These are phyloP conservation scores for Epirrhoe tristata DNA, from an alignment of 2,888 invertebrate species.

Conservation along the genomic window DNA sequence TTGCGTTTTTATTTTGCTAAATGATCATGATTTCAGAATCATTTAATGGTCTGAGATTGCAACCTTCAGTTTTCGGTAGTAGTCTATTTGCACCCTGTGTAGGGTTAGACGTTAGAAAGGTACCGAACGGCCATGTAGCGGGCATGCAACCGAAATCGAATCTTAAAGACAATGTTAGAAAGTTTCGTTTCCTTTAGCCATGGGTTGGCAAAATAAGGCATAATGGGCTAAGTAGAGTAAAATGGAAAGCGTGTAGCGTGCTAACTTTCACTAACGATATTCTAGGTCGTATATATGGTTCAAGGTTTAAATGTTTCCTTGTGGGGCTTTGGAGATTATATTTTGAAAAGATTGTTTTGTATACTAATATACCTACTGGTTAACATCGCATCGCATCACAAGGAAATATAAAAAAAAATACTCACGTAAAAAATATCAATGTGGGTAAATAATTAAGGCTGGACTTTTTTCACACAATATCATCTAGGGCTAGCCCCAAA, in stretches of 20 bases:
- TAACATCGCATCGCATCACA: too few relatives aligned
- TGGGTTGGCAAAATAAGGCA: conserved; percentile 8
- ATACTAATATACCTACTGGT: too few relatives aligned
- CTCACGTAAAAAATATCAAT: too few relatives aligned
- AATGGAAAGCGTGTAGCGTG: conserved; percentile 31
- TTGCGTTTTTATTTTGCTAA: too few relatives aligned
- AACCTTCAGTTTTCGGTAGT: background rate
- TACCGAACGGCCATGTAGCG: background rate
- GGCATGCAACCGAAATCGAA: background rate
- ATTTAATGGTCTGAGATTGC: background rate
- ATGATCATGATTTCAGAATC: too few relatives aligned
- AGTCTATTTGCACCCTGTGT: background rate
- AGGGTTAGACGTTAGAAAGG: background rate
- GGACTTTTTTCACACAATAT: too few relatives aligned
- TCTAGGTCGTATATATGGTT: conserved; percentile 24
- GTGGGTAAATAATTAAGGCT: too few relatives aligned
- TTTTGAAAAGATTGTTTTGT: too few relatives aligned
- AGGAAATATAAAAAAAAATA: too few relatives aligned
- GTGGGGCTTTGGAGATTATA: conserved; percentile 2
- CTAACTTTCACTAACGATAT: conserved; percentile 25
- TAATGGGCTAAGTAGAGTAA: conserved; percentile 17
- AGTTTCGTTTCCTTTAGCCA: background rate
- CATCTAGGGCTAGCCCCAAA: too few relatives aligned
- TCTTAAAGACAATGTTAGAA: background rate
- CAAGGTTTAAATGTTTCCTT: conserved; percentile 24